Evolutionary conservation across 1,140 invertebrate genomes (phyloP), one percentile per base, ranked within the genome.

Genomic region (Aleiodes sp.): DNA sequence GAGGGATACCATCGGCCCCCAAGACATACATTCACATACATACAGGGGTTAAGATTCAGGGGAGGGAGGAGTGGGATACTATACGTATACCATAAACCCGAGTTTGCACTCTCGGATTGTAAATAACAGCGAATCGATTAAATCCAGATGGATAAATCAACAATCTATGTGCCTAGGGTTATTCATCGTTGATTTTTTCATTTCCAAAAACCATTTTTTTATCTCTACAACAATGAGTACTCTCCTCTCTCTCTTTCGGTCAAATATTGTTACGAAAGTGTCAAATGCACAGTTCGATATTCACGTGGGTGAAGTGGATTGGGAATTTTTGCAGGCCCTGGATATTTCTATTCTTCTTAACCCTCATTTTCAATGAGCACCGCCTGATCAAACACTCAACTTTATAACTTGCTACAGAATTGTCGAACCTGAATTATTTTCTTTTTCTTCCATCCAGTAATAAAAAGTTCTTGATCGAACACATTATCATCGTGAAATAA

Each of bases 321-420:
- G 82, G 82, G 82, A 84, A 84, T 78, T 76, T 74, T 72, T 81
- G 75, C 82, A 84, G 80, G 79, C 82, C 81, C n/a, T n/a, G n/a
- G n/a, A n/a, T n/a, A 71, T 75, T 75, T 78, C 75, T 82, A 73
- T 76, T 79, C 79, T 74, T 77, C 74, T 73, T 73, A 68, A 75
- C 76, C 80, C 80, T n/a, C 77, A 73, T 76, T 68, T 24, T 16
- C 52, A 24, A 33, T 33, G 35, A 39, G 26, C 26, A 31, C 74
- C 72, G 70, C 80, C 80, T 83, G 82, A 83, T 84, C 80, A 84
- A 84, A 83, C 79, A 84, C 71, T 76, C 71, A 35, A 63, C 37
- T 37, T 16, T 63, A 29, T 43, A 16, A 43, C 39, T 43, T 43
- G 39, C 39, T 12, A 4, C n/a, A 43, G 46, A 52, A 52, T 77